These are phyloP conservation scores for Pinna nobilis DNA, from an alignment of 1,140 invertebrate genomes.

Conservation along the genomic window DNA sequence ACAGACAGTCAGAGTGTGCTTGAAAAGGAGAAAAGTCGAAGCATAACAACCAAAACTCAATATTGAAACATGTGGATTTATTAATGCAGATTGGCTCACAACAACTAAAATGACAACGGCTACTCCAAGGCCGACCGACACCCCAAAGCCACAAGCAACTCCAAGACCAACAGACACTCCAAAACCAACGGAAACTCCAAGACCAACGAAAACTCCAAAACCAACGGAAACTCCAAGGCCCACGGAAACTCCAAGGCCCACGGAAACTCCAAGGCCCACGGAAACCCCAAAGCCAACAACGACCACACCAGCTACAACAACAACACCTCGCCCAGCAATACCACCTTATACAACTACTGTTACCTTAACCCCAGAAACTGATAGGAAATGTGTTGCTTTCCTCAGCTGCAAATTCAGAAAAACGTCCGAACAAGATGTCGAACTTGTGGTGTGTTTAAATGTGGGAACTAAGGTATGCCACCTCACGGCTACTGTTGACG, in stretches of 20 bases:
- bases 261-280: conserved; percentile 23
- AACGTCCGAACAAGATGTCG: conserved; percentile 28
- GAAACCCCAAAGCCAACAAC: conserved; percentile 33
- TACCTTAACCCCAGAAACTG: conserved; percentile 15
- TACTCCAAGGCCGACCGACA: too few relatives aligned
- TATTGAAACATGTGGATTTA: too few relatives aligned
- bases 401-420: conserved; percentile 29
- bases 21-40: too few relatives aligned
- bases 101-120: too few relatives aligned
- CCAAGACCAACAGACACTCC: conserved; percentile 1
- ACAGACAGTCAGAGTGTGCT: too few relatives aligned
- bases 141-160: conserved; percentile 16
- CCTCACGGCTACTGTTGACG: conserved; percentile 12
- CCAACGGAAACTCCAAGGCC: conserved; percentile 9
- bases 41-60: too few relatives aligned
- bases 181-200: conserved; percentile 5
- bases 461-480: conserved; percentile 26
- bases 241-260: conserved; percentile 19
- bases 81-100: too few relatives aligned
- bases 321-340: conserved; percentile 23
- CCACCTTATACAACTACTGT: conserved; percentile 24
- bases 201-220: neutral
- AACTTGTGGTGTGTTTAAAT: conserved; percentile 35
- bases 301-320: conserved; percentile 18
- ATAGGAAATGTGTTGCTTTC: conserved; percentile 14